Percentiles rank a stretch among this genome's conserved stretches.
Evolutionary conservation across 1,140 invertebrate genomes (phyloP).

Genomic region (Pseudoatta argentina): DNA sequence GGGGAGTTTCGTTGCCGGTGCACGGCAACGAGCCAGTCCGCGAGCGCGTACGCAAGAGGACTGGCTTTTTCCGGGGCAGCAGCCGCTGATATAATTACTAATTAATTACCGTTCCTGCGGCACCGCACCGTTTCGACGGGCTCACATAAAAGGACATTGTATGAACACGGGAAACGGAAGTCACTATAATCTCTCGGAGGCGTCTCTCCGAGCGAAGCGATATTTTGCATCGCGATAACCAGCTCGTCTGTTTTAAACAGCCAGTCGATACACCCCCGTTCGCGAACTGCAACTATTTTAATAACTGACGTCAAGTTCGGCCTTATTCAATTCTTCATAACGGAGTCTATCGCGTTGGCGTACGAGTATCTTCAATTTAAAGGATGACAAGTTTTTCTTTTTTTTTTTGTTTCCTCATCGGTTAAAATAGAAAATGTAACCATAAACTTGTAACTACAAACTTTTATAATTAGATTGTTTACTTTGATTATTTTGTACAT

Average conservation of each 20-base stretch:
- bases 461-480: too few relatives aligned
- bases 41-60: slow-evolving; percentile 27
- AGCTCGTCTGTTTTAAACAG: slow-evolving; percentile 13
- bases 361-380: slow-evolving; percentile 20
- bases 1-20: slow-evolving; percentile 47
- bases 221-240: slow-evolving; percentile 27
- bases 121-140: slow-evolving; percentile 43
- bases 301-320: slow-evolving; percentile 29
- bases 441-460: neutral
- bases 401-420: slow-evolving; percentile 32
- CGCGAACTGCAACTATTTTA: slow-evolving; percentile 14
- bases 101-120: slow-evolving; percentile 69
- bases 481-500: too few relatives aligned
- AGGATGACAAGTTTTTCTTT: neutral
- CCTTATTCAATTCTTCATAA: slow-evolving; percentile 15
- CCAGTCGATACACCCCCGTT: slow-evolving; percentile 10
- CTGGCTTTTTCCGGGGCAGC: slow-evolving; percentile 55
- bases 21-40: slow-evolving; percentile 31
- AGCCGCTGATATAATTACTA: slow-evolving; percentile 70
- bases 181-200: slow-evolving; percentile 60
- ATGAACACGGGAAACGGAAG: slow-evolving; percentile 31
- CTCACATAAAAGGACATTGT: slow-evolving; percentile 63
- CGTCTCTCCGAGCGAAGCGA: neutral
- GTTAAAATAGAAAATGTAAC: neutral
- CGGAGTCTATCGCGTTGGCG: slow-evolving; percentile 8